Percentiles rank a stretch among this genome's conserved stretches.
Evolutionary conservation across 2,797 vertebrate genomes (phyloP).

Genomic region (Lepidocolaptes lacrymiger): DNA sequence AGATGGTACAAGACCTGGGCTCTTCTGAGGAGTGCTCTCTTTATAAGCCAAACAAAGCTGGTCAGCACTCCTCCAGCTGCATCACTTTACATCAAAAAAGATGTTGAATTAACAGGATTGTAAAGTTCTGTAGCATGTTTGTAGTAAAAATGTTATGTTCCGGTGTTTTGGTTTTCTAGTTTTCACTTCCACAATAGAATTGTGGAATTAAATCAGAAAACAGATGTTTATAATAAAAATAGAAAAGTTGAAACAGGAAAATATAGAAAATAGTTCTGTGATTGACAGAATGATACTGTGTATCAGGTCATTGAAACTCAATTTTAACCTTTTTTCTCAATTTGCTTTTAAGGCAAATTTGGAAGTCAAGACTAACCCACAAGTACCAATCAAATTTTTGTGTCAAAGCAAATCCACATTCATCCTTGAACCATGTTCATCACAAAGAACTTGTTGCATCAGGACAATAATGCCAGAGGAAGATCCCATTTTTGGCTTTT

Average conservation of each 20-base stretch:
- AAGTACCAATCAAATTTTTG: background rate
- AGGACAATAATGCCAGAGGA: background rate
- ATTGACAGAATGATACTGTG: background rate
- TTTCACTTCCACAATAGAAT: background rate
- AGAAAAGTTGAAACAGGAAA: background rate
- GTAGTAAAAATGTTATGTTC: background rate
- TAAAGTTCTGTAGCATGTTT: background rate
- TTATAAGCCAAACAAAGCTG: background rate
- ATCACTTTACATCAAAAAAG: background rate
- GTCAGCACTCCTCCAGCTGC: background rate
- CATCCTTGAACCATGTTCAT: background rate
- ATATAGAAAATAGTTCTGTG: background rate
- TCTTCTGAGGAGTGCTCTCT: background rate
- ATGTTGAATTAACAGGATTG: background rate
- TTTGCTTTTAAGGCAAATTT: background rate
- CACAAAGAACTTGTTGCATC: background rate
- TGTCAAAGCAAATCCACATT: background rate
- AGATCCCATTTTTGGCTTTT: background rate
- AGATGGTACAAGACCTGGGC: background rate
- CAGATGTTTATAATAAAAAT: background rate
- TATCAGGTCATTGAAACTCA: background rate
- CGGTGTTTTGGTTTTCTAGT: background rate
- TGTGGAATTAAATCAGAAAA: background rate
- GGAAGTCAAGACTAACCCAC: background rate
- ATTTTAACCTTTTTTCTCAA: background rate